Percentiles rank a stretch among this genome's conserved stretches.
These are phyloP conservation scores for Eciton burchellii DNA, from an alignment of 1,140 invertebrate genomes.

Conservation along the genomic window DNA sequence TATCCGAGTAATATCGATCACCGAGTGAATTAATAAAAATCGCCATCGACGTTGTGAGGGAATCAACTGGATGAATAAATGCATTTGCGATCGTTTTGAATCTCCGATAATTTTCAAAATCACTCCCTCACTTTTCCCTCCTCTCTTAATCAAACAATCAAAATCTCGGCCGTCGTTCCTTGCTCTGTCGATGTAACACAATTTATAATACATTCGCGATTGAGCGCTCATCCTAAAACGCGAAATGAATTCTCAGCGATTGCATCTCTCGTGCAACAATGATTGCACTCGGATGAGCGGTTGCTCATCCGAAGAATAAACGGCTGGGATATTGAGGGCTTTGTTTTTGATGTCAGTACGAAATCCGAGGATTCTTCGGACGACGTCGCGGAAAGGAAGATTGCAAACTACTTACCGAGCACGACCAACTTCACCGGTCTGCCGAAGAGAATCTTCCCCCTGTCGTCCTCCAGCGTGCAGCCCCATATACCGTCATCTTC, in stretches of 20 bases:
- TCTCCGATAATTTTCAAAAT: not conserved
- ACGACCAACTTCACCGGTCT: conserved; percentile 89
- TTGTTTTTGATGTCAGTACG: conserved; percentile 23
- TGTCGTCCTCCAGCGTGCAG: conserved; percentile 88
- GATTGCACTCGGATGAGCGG: not conserved
- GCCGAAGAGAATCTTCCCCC: conserved; percentile 87
- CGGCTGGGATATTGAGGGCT: not conserved
- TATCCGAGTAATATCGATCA: conserved; percentile 28
- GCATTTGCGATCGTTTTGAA: conserved; percentile 15
- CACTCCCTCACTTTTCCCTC: not conserved
- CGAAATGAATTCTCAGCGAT: no score
- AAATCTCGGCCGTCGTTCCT: not conserved
- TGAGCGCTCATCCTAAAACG: no score
- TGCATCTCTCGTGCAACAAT: not conserved
- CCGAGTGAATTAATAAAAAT: conserved; percentile 16
- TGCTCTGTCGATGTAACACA: not conserved
- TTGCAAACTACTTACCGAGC: conserved; percentile 86
- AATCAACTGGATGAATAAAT: not conserved
- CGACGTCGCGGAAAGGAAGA: not conserved
- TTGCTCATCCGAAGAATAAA: not conserved
- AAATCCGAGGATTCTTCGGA: conserved; percentile 22
- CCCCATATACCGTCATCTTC: conserved; percentile 90
- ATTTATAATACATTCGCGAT: no score
- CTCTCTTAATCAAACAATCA: conserved; percentile 18
- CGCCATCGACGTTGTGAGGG: not conserved